Percentiles rank a stretch among this genome's conserved stretches.
These are phyloP conservation scores for Oligia strigilis DNA, from an alignment of 2,888 invertebrate genomes.

Conservation along the genomic window DNA sequence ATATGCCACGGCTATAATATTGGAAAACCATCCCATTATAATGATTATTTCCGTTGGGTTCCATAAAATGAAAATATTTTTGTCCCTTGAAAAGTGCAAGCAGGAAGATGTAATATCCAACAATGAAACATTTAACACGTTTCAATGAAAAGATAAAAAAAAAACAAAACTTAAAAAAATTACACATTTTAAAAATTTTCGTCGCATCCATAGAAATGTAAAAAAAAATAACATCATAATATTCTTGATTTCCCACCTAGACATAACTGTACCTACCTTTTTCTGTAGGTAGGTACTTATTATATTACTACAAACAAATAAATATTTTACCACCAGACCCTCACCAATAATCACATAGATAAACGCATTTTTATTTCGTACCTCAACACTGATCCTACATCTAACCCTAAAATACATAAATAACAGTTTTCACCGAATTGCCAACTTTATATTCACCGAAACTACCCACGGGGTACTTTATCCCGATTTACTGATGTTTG, in stretches of 20 bases:
- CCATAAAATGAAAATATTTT: not conserved
- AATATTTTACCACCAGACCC: not conserved
- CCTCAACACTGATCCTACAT: constrained; percentile 49
- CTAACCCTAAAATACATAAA: constrained; percentile 62
- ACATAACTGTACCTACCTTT: not conserved
- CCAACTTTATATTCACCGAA: constrained; percentile 69
- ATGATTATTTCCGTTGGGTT: constrained; percentile 4
- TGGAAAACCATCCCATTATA: constrained; percentile 34
- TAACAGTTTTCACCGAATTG: constrained; percentile 66
- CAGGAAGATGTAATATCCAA: too few species aligned
- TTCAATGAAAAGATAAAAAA: too few species aligned
- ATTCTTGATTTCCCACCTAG: too few species aligned
- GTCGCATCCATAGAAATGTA: too few species aligned
- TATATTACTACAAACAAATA: not conserved
- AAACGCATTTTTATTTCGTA: constrained; percentile 63
- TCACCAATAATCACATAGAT: constrained; percentile 40
- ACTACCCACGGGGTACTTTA: constrained; percentile 77
- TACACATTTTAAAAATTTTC: not conserved
- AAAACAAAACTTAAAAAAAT: not conserved
- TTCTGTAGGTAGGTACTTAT: not conserved
- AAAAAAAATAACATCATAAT: not conserved
- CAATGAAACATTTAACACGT: not conserved
- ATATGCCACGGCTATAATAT: constrained; percentile 38
- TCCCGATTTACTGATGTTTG: constrained; percentile 83
- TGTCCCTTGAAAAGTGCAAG: not conserved